These are phyloP conservation scores for Drosophila planitibia DNA, from an alignment of 2,888 invertebrate genomes.

Conservation along the genomic window DNA sequence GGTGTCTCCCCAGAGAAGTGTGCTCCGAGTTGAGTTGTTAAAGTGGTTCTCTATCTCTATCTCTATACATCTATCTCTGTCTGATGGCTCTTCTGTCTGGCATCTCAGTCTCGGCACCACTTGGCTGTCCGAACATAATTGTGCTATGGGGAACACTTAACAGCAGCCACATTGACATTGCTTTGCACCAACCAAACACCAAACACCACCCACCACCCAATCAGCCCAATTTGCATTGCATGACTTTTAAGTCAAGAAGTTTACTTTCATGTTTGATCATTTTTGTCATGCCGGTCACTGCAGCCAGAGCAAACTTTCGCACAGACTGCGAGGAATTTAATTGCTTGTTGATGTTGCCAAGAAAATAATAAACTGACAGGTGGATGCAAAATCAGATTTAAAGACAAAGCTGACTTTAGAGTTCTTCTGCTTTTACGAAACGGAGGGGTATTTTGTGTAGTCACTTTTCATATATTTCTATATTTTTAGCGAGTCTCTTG, in stretches of 20 bases:
- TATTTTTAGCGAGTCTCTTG: neutral
- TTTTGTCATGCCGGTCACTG: slow-evolving; percentile 45
- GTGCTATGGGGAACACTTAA: slow-evolving; percentile 57
- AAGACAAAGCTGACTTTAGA: neutral
- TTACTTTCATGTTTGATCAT: slow-evolving; percentile 38
- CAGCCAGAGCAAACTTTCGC: slow-evolving; percentile 23
- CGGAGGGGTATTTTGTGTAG: neutral
- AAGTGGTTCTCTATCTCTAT: slow-evolving; percentile 17
- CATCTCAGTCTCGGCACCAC: slow-evolving; percentile 8
- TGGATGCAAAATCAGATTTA: neutral
- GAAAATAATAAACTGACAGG: neutral
- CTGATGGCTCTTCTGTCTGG: neutral
- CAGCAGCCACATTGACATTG: slow-evolving; percentile 59
- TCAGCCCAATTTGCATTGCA: slow-evolving; percentile 50
- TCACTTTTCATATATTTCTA: neutral
- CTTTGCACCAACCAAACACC: slow-evolving; percentile 22
- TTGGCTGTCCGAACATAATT: slow-evolving; percentile 52
- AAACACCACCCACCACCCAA: neutral
- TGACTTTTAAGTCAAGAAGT: slow-evolving; percentile 60
- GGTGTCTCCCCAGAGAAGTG: slow-evolving; percentile 59
- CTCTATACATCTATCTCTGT: neutral
- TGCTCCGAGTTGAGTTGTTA: slow-evolving; percentile 45
- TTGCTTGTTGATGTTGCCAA: slow-evolving; percentile 40
- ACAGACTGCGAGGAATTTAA: slow-evolving; percentile 29
- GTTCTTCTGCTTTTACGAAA: neutral